A percentile compares a stretch with the other conserved stretches of the same genome.
Conservation (phyloP, 2,113 vertebrate genomes). For the Leucopternis melanops region DNA sequence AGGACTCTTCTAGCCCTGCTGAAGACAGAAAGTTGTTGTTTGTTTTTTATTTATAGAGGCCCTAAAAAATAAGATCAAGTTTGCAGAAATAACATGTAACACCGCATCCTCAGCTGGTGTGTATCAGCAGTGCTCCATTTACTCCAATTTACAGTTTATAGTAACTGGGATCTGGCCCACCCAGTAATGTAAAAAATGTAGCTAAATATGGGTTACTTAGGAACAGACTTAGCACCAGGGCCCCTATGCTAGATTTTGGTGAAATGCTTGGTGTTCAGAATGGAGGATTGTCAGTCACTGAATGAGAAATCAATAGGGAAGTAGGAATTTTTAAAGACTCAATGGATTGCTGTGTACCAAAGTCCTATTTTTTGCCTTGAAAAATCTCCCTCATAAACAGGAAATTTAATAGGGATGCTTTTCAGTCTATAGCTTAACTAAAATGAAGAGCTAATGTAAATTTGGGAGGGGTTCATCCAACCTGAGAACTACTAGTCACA, state of each 20-base stretch:
- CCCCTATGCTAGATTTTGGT: not conserved
- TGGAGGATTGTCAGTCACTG: not conserved
- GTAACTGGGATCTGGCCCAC: not conserved
- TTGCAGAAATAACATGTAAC: not conserved
- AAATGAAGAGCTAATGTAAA: not conserved
- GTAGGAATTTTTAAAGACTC: not conserved
- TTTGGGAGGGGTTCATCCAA: not conserved
- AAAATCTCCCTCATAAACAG: not conserved
- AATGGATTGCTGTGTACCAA: not conserved
- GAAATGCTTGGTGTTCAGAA: not conserved
- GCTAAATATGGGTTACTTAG: not conserved
- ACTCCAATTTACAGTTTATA: not conserved
- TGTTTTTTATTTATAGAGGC: not conserved
- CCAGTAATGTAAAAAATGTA: not conserved
- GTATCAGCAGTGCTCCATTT: not conserved
- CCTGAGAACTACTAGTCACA: not conserved
- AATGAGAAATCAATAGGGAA: not conserved
- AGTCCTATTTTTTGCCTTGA: not conserved
- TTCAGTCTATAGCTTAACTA: not conserved
- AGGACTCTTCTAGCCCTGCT: not conserved
- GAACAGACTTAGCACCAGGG: not conserved
- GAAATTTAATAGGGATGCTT: not conserved
- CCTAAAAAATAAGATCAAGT: not conserved
- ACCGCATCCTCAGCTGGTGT: not conserved
- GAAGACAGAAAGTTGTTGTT: constrained; percentile 18